phyloP scores from a whole-genome alignment of 2,797 vertebrate species.

The Onychomys torridus region DNA sequence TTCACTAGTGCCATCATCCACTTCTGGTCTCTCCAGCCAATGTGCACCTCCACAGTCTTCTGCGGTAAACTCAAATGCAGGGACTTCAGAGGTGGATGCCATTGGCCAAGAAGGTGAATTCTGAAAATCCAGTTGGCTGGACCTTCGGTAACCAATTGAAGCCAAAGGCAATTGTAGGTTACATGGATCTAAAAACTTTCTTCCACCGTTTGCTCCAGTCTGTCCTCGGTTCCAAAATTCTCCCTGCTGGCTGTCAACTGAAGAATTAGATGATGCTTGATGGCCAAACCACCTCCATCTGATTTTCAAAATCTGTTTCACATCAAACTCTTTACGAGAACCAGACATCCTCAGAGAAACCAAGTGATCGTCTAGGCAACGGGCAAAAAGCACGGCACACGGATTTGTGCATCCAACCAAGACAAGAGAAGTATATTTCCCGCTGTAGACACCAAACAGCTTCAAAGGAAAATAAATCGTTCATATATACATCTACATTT shows the following conservation, averaged over 20 bases:
- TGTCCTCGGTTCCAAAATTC: conserved; percentile 91
- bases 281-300: conserved; percentile 99
- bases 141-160: conserved; percentile 90
- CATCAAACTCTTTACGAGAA: conserved; percentile 98
- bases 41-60: conserved; percentile 89
- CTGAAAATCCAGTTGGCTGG: conserved; percentile 95
- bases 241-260: conserved; percentile 90
- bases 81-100: conserved; percentile 91
- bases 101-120: conserved; percentile 92
- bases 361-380: conserved; percentile 94
- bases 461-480: conserved; percentile 83
- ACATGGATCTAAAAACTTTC: conserved; percentile 94
- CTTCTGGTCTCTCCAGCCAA: conserved; percentile 88
- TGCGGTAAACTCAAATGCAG: conserved; percentile 89
- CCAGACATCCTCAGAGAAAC: conserved; percentile 95
- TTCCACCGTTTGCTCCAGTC: conserved; percentile 84
- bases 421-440: conserved; percentile 89
- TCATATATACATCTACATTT: conserved; percentile 77
- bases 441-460: conserved; percentile 85
- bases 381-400: conserved; percentile 89
- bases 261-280: conserved; percentile 89
- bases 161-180: conserved; percentile 89
- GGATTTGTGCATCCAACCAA: conserved; percentile 90
- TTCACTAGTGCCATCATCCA: conserved; percentile 89
- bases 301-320: conserved; percentile 99